These are phyloP conservation scores for Uria lomvia DNA, from an alignment of 2,113 vertebrate genomes.

Conservation along the genomic window DNA sequence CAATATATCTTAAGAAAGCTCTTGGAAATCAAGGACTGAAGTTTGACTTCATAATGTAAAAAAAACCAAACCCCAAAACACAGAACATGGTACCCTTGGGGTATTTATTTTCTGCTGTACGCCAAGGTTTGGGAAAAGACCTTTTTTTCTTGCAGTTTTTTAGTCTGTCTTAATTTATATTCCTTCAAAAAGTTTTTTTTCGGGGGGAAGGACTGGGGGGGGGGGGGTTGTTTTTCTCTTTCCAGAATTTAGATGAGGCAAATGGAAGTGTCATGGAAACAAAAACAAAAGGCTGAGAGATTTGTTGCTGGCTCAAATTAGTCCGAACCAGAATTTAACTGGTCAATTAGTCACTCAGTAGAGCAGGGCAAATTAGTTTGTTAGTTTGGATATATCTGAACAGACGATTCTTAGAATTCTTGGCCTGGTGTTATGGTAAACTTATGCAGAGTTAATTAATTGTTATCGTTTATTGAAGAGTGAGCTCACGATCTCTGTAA, in stretches of 20 bases:
- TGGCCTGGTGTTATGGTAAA: neutral
- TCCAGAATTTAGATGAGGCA: neutral
- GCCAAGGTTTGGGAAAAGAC: neutral
- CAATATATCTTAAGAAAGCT: neutral
- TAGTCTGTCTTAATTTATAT: neutral
- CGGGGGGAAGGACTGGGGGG: rapidly evolving
- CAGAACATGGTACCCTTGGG: neutral
- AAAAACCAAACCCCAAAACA: too few species aligned
- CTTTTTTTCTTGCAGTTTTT: neutral
- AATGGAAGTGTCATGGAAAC: neutral
- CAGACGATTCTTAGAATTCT: neutral
- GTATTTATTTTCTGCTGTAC: neutral
- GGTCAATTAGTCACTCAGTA: neutral
- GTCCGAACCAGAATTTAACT: neutral
- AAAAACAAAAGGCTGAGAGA: neutral
- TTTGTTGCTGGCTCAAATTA: neutral
- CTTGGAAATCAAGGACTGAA: neutral
- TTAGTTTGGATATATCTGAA: neutral
- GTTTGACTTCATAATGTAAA: neutral
- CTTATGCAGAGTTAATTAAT: neutral
- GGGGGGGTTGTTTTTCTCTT: neutral
- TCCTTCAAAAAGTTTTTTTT: neutral
- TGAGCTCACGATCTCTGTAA: neutral
- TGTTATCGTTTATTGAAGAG: neutral
- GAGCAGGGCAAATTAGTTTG: neutral